Conservation (phyloP, 1,140 invertebrate genomes). For the Tenebrio molitor region DNA sequence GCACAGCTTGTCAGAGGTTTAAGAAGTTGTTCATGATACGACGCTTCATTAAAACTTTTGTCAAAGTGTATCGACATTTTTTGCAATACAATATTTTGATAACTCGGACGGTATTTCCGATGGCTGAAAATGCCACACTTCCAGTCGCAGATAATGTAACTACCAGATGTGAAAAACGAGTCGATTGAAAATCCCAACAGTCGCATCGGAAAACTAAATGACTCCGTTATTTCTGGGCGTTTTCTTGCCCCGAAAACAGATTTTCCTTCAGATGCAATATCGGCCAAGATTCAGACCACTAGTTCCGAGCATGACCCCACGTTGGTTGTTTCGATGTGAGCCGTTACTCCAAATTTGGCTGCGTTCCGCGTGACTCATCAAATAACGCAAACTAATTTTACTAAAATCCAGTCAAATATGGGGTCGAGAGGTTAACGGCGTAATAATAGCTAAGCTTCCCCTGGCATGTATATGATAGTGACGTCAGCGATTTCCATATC, state of each 20-base stretch:
- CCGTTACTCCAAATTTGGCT: constrained; percentile 23
- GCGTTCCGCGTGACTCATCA: neutral
- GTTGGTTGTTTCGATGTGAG: neutral
- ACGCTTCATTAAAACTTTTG: too few relatives aligned
- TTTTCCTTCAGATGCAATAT: constrained; percentile 27
- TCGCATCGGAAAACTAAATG: neutral
- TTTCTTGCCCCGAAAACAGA: neutral
- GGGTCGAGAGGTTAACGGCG: neutral
- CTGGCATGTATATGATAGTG: constrained; percentile 24
- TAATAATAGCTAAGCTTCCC: constrained; percentile 10
- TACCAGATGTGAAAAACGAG: neutral
- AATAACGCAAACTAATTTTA: constrained; percentile 5
- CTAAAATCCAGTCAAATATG: constrained; percentile 14
- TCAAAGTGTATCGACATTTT: too few relatives aligned
- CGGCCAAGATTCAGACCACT: neutral
- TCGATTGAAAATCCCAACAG: neutral
- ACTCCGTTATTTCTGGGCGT: neutral
- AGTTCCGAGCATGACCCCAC: neutral
- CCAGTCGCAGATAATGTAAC: too few relatives aligned
- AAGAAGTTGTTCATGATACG: too few relatives aligned
- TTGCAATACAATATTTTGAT: too few relatives aligned
- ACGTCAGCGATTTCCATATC: constrained; percentile 1
- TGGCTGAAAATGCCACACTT: too few relatives aligned
- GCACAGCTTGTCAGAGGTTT: too few relatives aligned
- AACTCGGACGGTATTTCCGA: too few relatives aligned